Conservation (phyloP, 1,140 invertebrate genomes). For the Listronotus bonariensis region DNA sequence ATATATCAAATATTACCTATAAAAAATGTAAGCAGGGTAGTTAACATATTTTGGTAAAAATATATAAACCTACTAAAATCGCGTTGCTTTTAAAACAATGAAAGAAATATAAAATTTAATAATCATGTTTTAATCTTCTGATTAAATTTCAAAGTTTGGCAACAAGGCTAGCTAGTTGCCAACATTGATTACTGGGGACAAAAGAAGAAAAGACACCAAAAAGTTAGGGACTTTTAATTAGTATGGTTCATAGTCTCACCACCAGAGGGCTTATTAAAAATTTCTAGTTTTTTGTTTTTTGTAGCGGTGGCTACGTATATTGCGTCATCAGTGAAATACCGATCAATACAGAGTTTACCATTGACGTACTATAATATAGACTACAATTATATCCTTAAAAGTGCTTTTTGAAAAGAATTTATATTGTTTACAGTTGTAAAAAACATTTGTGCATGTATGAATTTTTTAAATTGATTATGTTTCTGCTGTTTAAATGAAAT, state of each 20-base stretch:
- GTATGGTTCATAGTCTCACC: slow-evolving; percentile 14
- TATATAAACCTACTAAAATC: too few species aligned
- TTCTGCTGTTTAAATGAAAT: too few species aligned
- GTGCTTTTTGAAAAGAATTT: too few species aligned
- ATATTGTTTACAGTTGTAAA: too few species aligned
- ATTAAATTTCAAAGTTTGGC: slow-evolving; percentile 1
- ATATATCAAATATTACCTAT: too few species aligned
- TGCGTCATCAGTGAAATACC: slow-evolving; percentile 19
- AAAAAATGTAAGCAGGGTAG: too few species aligned
- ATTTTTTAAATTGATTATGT: too few species aligned
- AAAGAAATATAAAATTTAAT: too few species aligned
- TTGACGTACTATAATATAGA: not conserved
- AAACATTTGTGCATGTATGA: too few species aligned
- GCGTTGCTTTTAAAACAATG: too few species aligned
- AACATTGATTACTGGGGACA: slow-evolving; percentile 56
- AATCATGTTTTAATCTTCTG: too few species aligned
- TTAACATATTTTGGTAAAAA: too few species aligned
- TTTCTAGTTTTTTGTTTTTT: slow-evolving; percentile 28
- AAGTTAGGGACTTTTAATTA: slow-evolving; percentile 52
- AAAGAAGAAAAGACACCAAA: slow-evolving; percentile 55
- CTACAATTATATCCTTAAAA: not conserved
- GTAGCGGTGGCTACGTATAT: slow-evolving; percentile 13
- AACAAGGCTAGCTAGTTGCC: slow-evolving; percentile 46
- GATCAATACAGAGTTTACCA: slow-evolving; percentile 4
- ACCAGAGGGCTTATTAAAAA: slow-evolving; percentile 29